Base-by-base conservation (phyloP, 1,140 invertebrate species). In the Diploscapter pachys region DNA sequence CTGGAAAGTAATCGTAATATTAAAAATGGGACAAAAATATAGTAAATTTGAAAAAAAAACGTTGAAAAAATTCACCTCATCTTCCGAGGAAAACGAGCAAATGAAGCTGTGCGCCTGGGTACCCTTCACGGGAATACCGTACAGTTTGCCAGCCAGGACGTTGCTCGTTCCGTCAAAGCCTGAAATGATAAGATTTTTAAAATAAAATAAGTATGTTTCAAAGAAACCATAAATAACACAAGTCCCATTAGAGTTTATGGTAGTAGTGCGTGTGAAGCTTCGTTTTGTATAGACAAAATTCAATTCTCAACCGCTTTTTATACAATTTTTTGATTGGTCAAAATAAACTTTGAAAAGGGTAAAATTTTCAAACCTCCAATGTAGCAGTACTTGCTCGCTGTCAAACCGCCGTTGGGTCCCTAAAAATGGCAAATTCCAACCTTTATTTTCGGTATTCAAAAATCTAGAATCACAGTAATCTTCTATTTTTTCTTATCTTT, bases 121-220 rank as follows among this genome's bases (percentile, higher is more conserved):
- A 49, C 97, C 97, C 85, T 91, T 92, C 2, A 99, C 94, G 55
- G 97, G 97, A 86, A 99, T 99, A 80, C 93, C 91, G 87, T 94
- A 99, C 85, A 99, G 89, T 88, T 99, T 99, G 2, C 96, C 97
- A 75, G 97, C 97, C 75, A 99, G 86, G 5, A 99, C 93, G 88
- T 99, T 99, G 83, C 95, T 98, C 6, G 96, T 99, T 0, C 94
- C 96, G 89, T 99, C 96, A 89, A 99, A 99, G n/a, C 96, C 95
- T 96, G 85, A 56, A 90, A 89, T 31, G n/a, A 9, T 52, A 48
- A 48, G 59, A 0, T 53, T 31, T 64, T 64, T 2, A 31, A 62
- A 54, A 11, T 31, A 2, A 13, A 52, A 80, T 78, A 8, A 75
- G 75, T 5, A 76, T 66, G 77, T 31, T 31, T 31, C 31, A 31